Evolutionary conservation across 2,113 vertebrate genomes (phyloP).

Genomic region (Eretmodus cyanostictus): DNA sequence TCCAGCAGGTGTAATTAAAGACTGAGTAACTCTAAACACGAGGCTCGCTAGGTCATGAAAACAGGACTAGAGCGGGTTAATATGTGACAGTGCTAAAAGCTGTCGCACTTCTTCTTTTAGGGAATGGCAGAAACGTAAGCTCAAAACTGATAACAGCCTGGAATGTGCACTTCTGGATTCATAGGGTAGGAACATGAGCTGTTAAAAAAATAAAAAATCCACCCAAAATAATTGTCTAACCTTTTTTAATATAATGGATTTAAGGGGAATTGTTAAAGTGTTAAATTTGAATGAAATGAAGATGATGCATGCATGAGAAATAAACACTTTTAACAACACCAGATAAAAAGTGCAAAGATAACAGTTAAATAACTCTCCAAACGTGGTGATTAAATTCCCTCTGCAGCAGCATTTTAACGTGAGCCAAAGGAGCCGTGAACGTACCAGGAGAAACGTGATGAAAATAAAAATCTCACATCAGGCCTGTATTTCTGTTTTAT

Average conservation of each 20-base stretch:
- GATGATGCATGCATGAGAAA: not conserved
- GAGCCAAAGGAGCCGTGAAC: not conserved
- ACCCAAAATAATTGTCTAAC: not conserved
- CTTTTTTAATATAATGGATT: not conserved
- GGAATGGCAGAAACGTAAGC: rapidly evolving
- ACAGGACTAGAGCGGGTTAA: not conserved
- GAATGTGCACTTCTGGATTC: not conserved
- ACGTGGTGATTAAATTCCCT: not conserved
- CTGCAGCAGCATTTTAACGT: not conserved
- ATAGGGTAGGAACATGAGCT: not conserved
- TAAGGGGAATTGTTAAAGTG: not conserved
- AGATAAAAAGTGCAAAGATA: not conserved
- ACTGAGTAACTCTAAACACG: not conserved
- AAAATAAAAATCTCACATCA: not conserved
- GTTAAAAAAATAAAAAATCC: not conserved
- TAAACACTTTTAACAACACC: not conserved
- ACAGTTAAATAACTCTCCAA: not conserved
- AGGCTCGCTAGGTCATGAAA: not conserved
- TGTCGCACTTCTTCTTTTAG: not conserved
- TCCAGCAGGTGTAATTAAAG: not conserved
- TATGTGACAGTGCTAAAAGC: not conserved
- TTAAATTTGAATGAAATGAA: not conserved
- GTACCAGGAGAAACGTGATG: not conserved
- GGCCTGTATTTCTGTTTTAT: not conserved
- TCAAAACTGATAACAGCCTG: not conserved